Conservation (phyloP, 2,888 invertebrate genomes). For the Ceriagrion tenellum region DNA sequence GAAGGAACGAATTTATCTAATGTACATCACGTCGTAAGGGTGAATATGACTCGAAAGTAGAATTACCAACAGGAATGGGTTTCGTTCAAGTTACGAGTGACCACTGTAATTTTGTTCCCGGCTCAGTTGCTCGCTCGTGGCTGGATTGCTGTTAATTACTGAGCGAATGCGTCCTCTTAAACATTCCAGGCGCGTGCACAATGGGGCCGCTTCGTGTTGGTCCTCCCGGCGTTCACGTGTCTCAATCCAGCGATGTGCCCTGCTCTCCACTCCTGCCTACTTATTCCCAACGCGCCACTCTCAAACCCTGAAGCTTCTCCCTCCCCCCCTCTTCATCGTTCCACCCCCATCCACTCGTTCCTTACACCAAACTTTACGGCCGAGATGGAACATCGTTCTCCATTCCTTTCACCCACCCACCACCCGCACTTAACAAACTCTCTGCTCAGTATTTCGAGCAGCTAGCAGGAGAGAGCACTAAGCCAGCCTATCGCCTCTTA, state of each 20-base stretch:
- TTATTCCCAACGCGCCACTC: neutral
- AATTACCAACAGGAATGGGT: too few species aligned
- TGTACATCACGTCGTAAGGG: too few species aligned
- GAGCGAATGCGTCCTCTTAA: neutral
- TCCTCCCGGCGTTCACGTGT: neutral
- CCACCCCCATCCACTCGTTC: too few species aligned
- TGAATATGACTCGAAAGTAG: too few species aligned
- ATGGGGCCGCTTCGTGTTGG: neutral
- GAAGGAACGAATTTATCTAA: too few species aligned
- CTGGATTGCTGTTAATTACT: neutral
- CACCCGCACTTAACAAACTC: too few species aligned
- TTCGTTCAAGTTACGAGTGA: too few species aligned
- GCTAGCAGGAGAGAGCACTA: too few species aligned
- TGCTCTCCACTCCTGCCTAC: neutral
- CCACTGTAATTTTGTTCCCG: neutral
- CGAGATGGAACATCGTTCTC: neutral
- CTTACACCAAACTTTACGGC: neutral
- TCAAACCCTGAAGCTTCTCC: neutral
- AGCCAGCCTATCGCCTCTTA: too few species aligned
- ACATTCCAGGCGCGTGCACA: neutral
- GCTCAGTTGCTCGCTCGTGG: neutral
- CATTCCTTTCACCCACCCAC: neutral
- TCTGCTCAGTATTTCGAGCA: too few species aligned
- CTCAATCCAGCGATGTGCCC: neutral
- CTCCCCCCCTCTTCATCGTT: too few species aligned